Conservation (phyloP, 2,888 invertebrate genomes). For the Scaptodrosophila latifasciaeformis region DNA sequence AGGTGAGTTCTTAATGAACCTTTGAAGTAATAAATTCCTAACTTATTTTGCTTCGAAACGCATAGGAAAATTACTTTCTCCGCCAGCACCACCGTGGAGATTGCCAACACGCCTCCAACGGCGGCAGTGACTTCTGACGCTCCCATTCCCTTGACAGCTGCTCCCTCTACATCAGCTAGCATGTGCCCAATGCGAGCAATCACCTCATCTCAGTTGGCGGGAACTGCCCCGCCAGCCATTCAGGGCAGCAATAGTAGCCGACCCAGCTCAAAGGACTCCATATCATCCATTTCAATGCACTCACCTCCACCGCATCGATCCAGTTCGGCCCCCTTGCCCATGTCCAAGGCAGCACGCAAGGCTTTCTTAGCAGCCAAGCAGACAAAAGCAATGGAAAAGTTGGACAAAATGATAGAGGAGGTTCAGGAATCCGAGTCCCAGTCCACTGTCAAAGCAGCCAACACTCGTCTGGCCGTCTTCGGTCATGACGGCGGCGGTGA, state of each 20-base stretch:
- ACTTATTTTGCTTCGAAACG: background rate
- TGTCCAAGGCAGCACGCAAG: slow-evolving; percentile 71
- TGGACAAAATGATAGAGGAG: slow-evolving; percentile 75
- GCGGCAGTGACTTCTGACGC: slow-evolving; percentile 14
- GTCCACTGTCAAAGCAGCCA: slow-evolving; percentile 64
- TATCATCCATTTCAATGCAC: slow-evolving; percentile 57
- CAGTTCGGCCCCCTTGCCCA: slow-evolving; percentile 61
- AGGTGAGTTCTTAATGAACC: slow-evolving; percentile 41
- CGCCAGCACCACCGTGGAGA: slow-evolving; percentile 53
- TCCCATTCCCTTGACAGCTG: slow-evolving; percentile 10
- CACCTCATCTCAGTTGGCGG: slow-evolving; percentile 14
- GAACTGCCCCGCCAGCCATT: slow-evolving; percentile 30
- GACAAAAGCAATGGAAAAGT: slow-evolving; percentile 73
- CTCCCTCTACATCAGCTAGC: background rate
- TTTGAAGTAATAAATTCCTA: too few relatives aligned
- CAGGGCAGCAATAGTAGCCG: slow-evolving; percentile 41
- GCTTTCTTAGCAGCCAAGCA: slow-evolving; percentile 73
- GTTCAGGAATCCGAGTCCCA: slow-evolving; percentile 72
- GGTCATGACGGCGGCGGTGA: slow-evolving; percentile 47
- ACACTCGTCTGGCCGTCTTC: slow-evolving; percentile 52
- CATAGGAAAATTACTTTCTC: slow-evolving; percentile 70
- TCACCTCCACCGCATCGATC: slow-evolving; percentile 64
- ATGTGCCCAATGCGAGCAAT: slow-evolving; percentile 35
- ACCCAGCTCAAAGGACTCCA: slow-evolving; percentile 51
- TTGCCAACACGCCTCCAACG: slow-evolving; percentile 20